Percentiles rank a stretch among this genome's conserved stretches.
These are phyloP conservation scores for Actinemys pallida DNA, from an alignment of 2,113 vertebrate genomes.

Conservation along the genomic window DNA sequence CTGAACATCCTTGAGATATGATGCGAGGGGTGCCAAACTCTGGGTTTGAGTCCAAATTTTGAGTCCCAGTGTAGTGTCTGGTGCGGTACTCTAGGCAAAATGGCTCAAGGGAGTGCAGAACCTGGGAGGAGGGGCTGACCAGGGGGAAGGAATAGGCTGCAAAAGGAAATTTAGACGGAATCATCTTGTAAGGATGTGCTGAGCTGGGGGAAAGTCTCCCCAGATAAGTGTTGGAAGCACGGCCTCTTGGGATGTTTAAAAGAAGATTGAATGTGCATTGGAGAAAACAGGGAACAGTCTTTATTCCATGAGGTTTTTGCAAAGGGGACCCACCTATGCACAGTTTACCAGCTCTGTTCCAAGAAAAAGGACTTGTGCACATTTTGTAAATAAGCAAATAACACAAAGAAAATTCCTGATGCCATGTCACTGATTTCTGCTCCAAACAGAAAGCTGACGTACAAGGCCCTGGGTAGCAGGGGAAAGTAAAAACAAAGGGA, in stretches of 20 bases:
- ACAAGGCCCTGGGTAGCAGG: slow-evolving; percentile 28
- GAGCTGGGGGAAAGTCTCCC: slow-evolving; percentile 33
- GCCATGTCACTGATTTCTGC: slow-evolving; percentile 27
- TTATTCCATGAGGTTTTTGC: slow-evolving; percentile 14
- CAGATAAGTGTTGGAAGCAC: slow-evolving; percentile 30
- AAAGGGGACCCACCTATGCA: slow-evolving; percentile 28
- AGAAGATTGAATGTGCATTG: neutral
- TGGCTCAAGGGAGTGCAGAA: neutral
- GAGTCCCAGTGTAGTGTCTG: neutral
- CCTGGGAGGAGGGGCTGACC: neutral
- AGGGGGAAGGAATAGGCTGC: neutral
- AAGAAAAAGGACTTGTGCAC: slow-evolving; percentile 43
- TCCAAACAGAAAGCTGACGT: slow-evolving; percentile 61
- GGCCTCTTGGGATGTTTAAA: slow-evolving; percentile 52
- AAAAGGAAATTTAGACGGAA: slow-evolving; percentile 2
- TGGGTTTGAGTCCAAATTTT: neutral
- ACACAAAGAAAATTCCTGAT: slow-evolving; percentile 40
- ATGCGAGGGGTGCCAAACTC: neutral
- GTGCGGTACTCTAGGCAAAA: neutral
- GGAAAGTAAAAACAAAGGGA: slow-evolving; percentile 60
- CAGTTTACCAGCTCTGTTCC: slow-evolving; percentile 45
- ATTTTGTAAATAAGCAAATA: slow-evolving; percentile 50
- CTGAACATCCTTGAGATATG: neutral
- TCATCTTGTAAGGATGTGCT: slow-evolving; percentile 46
- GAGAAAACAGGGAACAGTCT: slow-evolving; percentile 24